phyloP scores from a whole-genome alignment of 2,888 invertebrate species.

The Tromatobia lineatoria region DNA sequence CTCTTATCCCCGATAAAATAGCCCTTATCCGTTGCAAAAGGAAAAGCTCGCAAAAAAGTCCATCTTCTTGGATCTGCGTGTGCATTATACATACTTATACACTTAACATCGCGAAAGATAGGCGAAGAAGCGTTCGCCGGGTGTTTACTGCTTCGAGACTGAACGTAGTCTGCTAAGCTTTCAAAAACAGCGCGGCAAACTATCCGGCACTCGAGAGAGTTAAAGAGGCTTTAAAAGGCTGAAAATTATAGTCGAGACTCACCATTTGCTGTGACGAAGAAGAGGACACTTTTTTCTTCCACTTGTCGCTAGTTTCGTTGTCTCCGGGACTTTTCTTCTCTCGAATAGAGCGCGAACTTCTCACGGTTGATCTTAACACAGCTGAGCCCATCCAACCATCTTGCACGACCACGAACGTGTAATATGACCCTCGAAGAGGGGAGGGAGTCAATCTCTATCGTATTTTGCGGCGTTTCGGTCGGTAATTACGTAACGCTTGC shows the following conservation, averaged over 20 bases:
- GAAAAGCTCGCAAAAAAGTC: constrained; percentile 2
- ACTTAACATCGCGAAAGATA: background rate
- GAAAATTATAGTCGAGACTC: constrained; percentile 64
- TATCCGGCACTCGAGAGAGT: constrained; percentile 39
- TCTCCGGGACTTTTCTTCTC: constrained; percentile 71
- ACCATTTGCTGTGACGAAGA: constrained; percentile 75
- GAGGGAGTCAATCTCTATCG: constrained; percentile 16
- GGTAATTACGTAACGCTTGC: constrained; percentile 52
- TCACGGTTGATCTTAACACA: constrained; percentile 79
- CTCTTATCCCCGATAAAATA: background rate
- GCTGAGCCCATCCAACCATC: constrained; percentile 81
- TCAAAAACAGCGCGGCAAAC: constrained; percentile 79
- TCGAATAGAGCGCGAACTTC: constrained; percentile 73
- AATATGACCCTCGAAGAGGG: constrained; percentile 30
- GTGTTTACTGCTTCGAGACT: background rate
- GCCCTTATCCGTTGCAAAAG: background rate
- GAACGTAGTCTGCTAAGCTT: constrained; percentile 72
- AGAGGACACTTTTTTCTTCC: constrained; percentile 52
- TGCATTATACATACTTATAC: background rate
- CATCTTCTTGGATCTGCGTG: background rate
- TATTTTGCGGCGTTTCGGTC: constrained; percentile 53
- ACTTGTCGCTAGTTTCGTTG: constrained; percentile 64
- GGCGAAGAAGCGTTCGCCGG: constrained; percentile 11
- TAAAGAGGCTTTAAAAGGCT: constrained; percentile 1
- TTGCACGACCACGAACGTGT: constrained; percentile 68